Evolutionary conservation across 2,888 invertebrate genomes (phyloP).

Genomic region (Palloptera scutellata): DNA sequence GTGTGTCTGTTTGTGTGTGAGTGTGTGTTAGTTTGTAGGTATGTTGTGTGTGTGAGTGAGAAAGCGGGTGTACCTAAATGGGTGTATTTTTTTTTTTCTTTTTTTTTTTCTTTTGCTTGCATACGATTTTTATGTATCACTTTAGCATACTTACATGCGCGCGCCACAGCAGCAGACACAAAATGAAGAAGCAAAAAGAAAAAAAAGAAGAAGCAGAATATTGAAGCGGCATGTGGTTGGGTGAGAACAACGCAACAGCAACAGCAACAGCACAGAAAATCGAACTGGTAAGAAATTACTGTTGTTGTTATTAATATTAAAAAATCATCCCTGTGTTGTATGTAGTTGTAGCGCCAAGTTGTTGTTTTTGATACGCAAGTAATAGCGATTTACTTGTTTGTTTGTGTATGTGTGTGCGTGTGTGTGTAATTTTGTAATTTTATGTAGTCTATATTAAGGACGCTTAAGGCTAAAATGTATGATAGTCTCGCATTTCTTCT

Average conservation of each 20-base stretch:
- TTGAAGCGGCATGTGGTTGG: too few relatives aligned
- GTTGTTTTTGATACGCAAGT: conserved; percentile 37
- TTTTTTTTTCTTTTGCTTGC: too few relatives aligned
- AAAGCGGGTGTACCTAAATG: too few relatives aligned
- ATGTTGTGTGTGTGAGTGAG: conserved; percentile 18
- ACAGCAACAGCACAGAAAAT: neutral
- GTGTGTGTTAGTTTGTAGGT: too few relatives aligned
- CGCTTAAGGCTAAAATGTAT: neutral
- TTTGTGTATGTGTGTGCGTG: conserved; percentile 8
- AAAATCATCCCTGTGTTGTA: conserved; percentile 25
- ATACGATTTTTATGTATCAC: neutral
- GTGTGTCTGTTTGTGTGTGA: conserved; percentile 49
- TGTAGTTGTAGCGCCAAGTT: conserved; percentile 5
- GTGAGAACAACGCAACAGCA: neutral
- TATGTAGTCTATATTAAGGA: conserved; percentile 35
- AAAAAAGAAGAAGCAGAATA: too few relatives aligned
- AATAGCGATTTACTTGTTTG: conserved; percentile 46
- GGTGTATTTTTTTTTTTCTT: too few relatives aligned
- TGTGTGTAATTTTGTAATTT: conserved; percentile 27
- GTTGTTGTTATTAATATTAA: conserved; percentile 28
- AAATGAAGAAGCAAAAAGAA: too few relatives aligned
- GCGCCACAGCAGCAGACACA: conserved; percentile 10
- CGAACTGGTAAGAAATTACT: conserved; percentile 13
- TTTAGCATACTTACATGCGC: conserved; percentile 29
- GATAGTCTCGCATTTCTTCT: neutral